phyloP scores from a whole-genome alignment of 2,113 vertebrate species.

The Epinephelus cyanopodus region DNA sequence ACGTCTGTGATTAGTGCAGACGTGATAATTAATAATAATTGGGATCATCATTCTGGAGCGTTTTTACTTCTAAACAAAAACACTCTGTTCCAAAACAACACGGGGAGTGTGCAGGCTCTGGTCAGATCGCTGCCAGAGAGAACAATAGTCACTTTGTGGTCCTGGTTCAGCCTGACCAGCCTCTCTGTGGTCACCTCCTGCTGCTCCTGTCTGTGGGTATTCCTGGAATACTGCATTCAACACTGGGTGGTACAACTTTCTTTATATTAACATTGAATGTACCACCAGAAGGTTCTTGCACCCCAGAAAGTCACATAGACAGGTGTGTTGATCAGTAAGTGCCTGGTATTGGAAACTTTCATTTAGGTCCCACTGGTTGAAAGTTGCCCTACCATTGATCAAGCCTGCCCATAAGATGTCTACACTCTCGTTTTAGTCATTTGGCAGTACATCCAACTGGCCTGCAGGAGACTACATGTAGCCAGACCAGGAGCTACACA shows the following conservation, averaged over 20 bases:
- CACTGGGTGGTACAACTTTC: background rate
- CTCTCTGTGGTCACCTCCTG: conserved; percentile 64
- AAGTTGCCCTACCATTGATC: no score
- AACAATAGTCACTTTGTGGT: conserved; percentile 80
- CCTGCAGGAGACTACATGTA: no score
- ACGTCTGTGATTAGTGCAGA: conserved; percentile 26
- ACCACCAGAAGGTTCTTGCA: background rate
- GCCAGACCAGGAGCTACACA: no score
- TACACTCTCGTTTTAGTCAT: no score
- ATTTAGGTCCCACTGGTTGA: background rate
- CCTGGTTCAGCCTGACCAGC: conserved; percentile 46
- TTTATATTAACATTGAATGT: background rate
- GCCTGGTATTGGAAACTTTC: no score
- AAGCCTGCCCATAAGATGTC: no score
- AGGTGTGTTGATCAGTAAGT: background rate
- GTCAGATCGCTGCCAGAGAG: conserved; percentile 54
- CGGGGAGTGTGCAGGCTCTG: conserved; percentile 51
- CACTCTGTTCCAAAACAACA: conserved; percentile 59
- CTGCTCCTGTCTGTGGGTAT: conserved; percentile 67
- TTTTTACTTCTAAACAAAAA: conserved; percentile 61
- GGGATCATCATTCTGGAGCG: conserved; percentile 22
- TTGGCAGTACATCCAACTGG: no score
- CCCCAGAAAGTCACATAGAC: background rate
- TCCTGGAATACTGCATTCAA: conserved; percentile 71
- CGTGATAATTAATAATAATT: conserved; percentile 44